Percentiles rank a stretch among this genome's conserved stretches.
phyloP scores from a whole-genome alignment of 2,113 vertebrate species.

The Genyomyrus donnyi region DNA sequence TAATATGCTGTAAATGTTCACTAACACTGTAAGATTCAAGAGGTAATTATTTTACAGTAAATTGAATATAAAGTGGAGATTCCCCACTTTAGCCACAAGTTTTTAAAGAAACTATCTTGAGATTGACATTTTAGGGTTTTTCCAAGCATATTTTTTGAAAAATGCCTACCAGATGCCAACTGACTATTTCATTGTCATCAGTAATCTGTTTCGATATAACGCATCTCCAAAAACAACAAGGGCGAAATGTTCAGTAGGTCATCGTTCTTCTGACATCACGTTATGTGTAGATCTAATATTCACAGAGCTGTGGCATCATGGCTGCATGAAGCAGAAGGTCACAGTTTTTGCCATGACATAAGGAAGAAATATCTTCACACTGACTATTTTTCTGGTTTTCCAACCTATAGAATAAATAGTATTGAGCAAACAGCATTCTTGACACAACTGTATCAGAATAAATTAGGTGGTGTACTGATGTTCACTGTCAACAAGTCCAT shows the following conservation, averaged over 20 bases:
- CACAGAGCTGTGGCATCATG: not conserved
- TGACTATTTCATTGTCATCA: constrained; percentile 2
- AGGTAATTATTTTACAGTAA: not conserved
- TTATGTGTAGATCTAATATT: not conserved
- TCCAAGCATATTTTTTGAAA: not conserved
- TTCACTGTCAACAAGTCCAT: constrained; percentile 14
- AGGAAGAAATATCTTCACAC: constrained; percentile 26
- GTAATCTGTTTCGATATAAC: not conserved
- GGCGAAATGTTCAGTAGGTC: not conserved
- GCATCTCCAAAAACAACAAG: not conserved
- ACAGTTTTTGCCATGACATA: constrained; percentile 1
- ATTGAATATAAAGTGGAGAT: not conserved
- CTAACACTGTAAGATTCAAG: not conserved
- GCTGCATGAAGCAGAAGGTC: not conserved
- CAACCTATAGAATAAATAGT: constrained; percentile 28
- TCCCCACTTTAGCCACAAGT: not conserved
- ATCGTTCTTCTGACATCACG: not conserved
- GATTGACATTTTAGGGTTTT: not conserved
- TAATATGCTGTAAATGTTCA: constrained; percentile 1
- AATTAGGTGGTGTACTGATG: not conserved
- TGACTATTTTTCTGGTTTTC: constrained; percentile 22
- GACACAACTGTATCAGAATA: constrained; percentile 13
- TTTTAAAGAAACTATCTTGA: not conserved
- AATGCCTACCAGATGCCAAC: not conserved
- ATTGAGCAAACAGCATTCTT: constrained; percentile 21